Evolutionary conservation across 2,797 vertebrate genomes (phyloP).

Genomic region (Crypturellus tataupa): DNA sequence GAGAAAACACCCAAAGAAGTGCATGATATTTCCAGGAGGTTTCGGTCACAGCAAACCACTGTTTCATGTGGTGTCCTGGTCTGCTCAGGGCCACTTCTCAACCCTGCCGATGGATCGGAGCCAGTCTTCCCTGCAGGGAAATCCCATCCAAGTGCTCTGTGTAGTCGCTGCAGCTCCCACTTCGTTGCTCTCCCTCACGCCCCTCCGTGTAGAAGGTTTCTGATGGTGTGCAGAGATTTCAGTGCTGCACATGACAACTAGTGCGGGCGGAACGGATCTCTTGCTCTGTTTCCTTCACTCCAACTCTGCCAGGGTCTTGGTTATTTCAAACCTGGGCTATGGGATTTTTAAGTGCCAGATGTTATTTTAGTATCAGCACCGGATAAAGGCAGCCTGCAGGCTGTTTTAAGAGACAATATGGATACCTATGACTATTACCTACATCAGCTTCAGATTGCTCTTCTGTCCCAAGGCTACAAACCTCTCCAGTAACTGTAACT

Average conservation of each 20-base stretch:
- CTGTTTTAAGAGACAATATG: neutral
- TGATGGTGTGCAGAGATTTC: neutral
- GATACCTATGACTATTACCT: neutral
- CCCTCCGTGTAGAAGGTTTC: neutral
- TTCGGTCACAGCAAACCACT: neutral
- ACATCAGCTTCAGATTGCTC: neutral
- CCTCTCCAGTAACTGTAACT: neutral
- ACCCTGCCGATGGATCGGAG: neutral
- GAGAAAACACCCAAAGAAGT: neutral
- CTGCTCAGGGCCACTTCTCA: neutral
- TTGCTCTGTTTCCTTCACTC: neutral
- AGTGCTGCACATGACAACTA: neutral
- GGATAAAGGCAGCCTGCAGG: neutral
- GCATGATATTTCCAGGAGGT: neutral
- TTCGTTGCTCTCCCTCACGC: neutral
- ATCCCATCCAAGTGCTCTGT: neutral
- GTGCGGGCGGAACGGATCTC: neutral
- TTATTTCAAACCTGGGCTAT: neutral
- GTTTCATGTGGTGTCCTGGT: accelerated
- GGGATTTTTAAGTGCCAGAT: neutral
- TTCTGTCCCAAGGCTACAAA: neutral
- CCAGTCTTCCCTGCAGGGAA: neutral
- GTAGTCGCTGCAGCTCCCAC: neutral
- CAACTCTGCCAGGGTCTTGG: neutral
- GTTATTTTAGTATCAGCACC: neutral